A percentile compares a stretch with the other conserved stretches of the same genome.
Evolutionary conservation across 1,140 invertebrate genomes (phyloP).

Genomic region (Leptopilina clavipes): DNA sequence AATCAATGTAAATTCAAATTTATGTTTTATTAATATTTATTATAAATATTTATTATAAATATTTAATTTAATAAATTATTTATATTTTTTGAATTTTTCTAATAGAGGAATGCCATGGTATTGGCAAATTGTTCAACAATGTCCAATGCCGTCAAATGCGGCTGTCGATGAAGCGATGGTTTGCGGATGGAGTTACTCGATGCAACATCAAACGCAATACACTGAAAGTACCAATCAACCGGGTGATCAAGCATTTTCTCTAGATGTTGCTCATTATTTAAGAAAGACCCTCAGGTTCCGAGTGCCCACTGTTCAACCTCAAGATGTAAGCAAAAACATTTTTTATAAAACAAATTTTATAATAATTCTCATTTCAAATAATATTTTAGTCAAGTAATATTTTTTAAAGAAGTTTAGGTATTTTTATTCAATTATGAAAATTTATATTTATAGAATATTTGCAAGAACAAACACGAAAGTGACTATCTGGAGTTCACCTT

Average conservation of each 20-base stretch:
- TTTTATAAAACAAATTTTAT: no score
- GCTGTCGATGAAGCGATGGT: slow-evolving; percentile 60
- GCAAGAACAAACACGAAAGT: slow-evolving; percentile 66
- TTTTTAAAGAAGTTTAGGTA: background rate
- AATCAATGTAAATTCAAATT: no score
- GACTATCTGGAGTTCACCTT: slow-evolving; percentile 70
- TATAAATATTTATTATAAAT: no score
- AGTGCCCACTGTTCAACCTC: slow-evolving; percentile 62
- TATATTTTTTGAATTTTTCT: background rate
- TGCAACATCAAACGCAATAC: slow-evolving; percentile 61
- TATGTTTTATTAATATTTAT: no score
- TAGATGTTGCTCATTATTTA: slow-evolving; percentile 69
- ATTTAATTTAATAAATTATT: no score
- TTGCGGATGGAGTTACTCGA: slow-evolving; percentile 62
- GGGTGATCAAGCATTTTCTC: slow-evolving; percentile 62
- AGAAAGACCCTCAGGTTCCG: slow-evolving; percentile 68
- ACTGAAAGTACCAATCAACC: slow-evolving; percentile 64
- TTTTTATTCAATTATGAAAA: slow-evolving; percentile 30
- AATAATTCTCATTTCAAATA: background rate
- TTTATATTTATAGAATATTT: slow-evolving; percentile 65
- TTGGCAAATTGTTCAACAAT: slow-evolving; percentile 68
- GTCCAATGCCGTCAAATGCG: slow-evolving; percentile 52
- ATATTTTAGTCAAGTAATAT: background rate
- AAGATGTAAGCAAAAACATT: slow-evolving; percentile 19
- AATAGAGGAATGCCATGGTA: slow-evolving; percentile 68